Base-by-base conservation (phyloP, 2,113 vertebrate species). In the Eudorcas thomsonii region DNA sequence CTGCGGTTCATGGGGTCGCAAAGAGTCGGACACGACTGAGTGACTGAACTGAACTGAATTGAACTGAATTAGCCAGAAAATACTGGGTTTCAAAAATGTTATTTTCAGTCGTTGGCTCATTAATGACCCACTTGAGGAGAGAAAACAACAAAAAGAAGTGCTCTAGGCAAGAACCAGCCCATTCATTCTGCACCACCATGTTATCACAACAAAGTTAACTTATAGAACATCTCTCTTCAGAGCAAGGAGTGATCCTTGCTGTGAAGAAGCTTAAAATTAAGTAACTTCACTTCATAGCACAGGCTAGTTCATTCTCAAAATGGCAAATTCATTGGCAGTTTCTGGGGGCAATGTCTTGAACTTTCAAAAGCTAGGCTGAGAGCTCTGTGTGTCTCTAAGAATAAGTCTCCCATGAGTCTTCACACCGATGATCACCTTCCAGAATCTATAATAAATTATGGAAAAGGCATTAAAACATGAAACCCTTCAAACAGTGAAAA, bases 381-480 rank as follows among this genome's bases (percentile, higher is more conserved):
- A 92, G 59, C 7, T 89, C 86, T 81, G 54, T 28, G 21, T 25
- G 28, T 86, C 67, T 54, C 15, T 84, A 77, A 71, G 57, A 94
- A 64, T 54, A 48, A 81, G 25, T 90, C 26, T 85, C 25, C 14
- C 3, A 39, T 30, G 78, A 83, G 85, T 93, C 93, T 95, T 80
- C 64, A 74, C 28, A 64, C 13, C 12, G 43, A 55, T 36, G 19
- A 84, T 26, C 67, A 59, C 26, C 86, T 96, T 96, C 62, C 13
- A 96, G 0, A 0, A 33, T 92, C 90, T 90, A 81, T 90, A 85
- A 95, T 80, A 67, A 95, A 90, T 90, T 94, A 97, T 39, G 67
- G 94, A 95, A 17, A 30, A 26, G 84, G 6, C 39, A 62, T 55
- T 67, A 52, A 43, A 81, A 45, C 50, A 25, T 67, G 77, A 92